phyloP scores from a whole-genome alignment of 2,888 invertebrate species.

The Pyrrhosoma nymphula region DNA sequence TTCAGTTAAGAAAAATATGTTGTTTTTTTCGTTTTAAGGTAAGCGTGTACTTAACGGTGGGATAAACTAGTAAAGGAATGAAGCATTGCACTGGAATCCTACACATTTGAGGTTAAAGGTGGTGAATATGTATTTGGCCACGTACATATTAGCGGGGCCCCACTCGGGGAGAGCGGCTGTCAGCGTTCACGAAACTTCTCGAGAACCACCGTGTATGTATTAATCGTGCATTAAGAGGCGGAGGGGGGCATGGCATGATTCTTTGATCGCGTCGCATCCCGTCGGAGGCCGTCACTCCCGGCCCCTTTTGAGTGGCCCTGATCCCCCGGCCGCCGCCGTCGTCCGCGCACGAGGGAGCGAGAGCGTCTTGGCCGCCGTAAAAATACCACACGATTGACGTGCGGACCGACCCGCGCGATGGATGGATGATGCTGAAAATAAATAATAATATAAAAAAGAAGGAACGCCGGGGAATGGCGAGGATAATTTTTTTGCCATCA shows the following conservation, averaged over 20 bases:
- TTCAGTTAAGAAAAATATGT: too few relatives aligned
- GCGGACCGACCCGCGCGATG: not conserved
- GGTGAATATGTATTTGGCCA: not conserved
- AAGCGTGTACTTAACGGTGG: too few relatives aligned
- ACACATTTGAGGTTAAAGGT: not conserved
- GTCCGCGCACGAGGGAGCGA: not conserved
- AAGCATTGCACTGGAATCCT: too few relatives aligned
- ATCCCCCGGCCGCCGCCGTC: not conserved
- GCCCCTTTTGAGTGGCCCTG: not conserved
- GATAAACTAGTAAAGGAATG: too few relatives aligned
- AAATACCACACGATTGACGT: constrained; percentile 49
- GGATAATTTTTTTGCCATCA: constrained; percentile 51
- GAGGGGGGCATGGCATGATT: not conserved
- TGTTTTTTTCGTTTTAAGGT: too few relatives aligned
- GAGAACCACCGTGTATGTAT: not conserved
- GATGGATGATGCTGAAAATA: constrained; percentile 12
- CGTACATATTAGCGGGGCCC: not conserved
- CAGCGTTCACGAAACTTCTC: not conserved
- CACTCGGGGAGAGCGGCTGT: not conserved
- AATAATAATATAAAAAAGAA: not conserved
- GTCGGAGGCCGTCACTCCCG: not conserved
- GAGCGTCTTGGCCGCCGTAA: not conserved
- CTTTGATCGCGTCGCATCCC: not conserved
- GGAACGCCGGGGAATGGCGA: not conserved
- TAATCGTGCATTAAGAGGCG: not conserved